Evolutionary conservation across 2,113 vertebrate species (phyloP).

Genomic region (Sander vitreus): DNA sequence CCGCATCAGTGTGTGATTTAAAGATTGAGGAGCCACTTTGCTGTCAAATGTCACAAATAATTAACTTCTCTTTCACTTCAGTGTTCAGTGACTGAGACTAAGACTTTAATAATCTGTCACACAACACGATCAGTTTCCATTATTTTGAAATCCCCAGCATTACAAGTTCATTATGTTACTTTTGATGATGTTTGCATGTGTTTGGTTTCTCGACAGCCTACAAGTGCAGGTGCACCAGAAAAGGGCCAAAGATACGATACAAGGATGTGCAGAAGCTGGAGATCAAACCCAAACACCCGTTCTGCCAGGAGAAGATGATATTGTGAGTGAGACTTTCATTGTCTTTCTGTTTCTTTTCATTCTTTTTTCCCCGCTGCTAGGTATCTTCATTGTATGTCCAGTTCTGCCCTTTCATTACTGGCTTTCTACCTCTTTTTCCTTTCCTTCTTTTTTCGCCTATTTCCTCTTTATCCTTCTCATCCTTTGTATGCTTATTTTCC

Average conservation of each 20-base stretch:
- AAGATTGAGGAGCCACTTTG: conserved; percentile 7
- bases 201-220: conserved; percentile 85
- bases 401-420: not conserved
- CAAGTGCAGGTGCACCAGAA: conserved; percentile 97
- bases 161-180: not conserved
- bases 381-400: not conserved
- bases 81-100: not conserved
- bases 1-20: not conserved
- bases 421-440: not conserved
- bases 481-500: not conserved
- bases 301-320: conserved; percentile 98
- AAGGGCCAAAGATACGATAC: conserved; percentile 97
- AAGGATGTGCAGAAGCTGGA: conserved; percentile 98
- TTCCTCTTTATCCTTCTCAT: too few species aligned
- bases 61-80: conserved; percentile 12
- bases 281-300: conserved; percentile 96
- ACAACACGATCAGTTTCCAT: not conserved
- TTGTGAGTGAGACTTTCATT: conserved; percentile 88
- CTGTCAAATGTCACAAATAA: conserved; percentile 9
- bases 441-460: not conserved
- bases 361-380: not conserved
- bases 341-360: not conserved
- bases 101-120: conserved; percentile 5
- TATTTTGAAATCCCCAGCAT: not conserved
- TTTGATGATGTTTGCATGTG: not conserved